Evolutionary conservation across 2,797 vertebrate species (phyloP).

Genomic region (Liasis olivaceus): DNA sequence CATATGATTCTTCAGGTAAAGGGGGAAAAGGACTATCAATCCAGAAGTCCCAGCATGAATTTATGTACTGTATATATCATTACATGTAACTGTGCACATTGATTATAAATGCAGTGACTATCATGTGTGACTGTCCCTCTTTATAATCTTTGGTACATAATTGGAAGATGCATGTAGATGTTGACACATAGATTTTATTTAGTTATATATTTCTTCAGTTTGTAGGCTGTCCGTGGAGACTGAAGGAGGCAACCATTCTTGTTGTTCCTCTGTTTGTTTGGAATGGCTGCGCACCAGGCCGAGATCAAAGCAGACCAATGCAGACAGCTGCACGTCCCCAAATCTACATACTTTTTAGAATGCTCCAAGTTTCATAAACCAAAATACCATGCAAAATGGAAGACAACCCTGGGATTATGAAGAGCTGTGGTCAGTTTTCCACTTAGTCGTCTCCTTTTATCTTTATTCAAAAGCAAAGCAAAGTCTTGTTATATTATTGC

Average conservation of each 20-base stretch:
- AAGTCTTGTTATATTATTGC: conserved; percentile 15
- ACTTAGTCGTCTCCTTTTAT: background rate
- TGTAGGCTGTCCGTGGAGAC: conserved; percentile 4
- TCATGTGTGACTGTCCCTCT: too few species aligned
- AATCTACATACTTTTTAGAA: conserved; percentile 22
- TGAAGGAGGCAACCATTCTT: conserved; percentile 1
- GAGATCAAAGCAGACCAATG: conserved; percentile 19
- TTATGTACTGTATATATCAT: background rate
- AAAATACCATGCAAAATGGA: conserved; percentile 23
- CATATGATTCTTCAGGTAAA: background rate
- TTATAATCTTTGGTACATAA: background rate
- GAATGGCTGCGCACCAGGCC: conserved; percentile 13
- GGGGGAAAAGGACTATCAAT: too few species aligned
- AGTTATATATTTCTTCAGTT: background rate
- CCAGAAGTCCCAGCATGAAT: too few species aligned
- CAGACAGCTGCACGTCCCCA: background rate
- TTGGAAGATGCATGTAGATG: background rate
- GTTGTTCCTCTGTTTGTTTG: conserved; percentile 12
- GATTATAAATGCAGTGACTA: background rate
- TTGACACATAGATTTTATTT: background rate
- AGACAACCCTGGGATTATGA: conserved; percentile 8
- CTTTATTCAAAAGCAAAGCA: conserved; percentile 9
- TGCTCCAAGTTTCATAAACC: conserved; percentile 28
- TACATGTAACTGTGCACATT: background rate
- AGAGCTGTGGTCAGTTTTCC: conserved; percentile 18